phyloP scores from a whole-genome alignment of 2,113 vertebrate species.

The Alethe diademata region DNA sequence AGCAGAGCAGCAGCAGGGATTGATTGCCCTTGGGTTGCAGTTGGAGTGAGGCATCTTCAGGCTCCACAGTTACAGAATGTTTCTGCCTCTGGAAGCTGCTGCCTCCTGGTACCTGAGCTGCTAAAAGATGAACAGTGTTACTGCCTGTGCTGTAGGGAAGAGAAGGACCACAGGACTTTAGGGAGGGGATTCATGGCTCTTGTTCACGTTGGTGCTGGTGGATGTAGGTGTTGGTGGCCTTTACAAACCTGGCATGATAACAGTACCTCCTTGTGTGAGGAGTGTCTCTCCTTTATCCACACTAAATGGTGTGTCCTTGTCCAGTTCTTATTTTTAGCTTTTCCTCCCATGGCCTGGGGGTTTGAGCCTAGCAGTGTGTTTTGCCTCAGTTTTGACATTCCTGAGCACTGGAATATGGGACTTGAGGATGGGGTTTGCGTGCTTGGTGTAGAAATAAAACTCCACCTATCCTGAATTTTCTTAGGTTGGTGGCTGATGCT shows the following conservation, averaged over 20 bases:
- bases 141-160: neutral
- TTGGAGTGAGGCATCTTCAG: neutral
- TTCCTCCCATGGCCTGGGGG: neutral
- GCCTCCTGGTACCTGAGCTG: neutral
- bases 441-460: neutral
- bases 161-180: neutral
- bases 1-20: neutral
- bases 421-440: neutral
- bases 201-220: neutral
- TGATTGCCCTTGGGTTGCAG: neutral
- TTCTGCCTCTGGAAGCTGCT: neutral
- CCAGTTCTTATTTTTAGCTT: neutral
- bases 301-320: neutral
- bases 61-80: neutral
- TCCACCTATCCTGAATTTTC: neutral
- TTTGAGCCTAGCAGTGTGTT: neutral
- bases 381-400: neutral
- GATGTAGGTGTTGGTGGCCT: neutral
- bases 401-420: neutral
- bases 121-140: neutral
- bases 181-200: neutral
- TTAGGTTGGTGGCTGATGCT: neutral
- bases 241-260: neutral
- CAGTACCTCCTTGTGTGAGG: neutral
- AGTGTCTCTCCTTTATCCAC: neutral